Percentiles rank a stretch among this genome's conserved stretches.
Evolutionary conservation across 2,888 invertebrate species (phyloP).

Genomic region (Cenopis cana): DNA sequence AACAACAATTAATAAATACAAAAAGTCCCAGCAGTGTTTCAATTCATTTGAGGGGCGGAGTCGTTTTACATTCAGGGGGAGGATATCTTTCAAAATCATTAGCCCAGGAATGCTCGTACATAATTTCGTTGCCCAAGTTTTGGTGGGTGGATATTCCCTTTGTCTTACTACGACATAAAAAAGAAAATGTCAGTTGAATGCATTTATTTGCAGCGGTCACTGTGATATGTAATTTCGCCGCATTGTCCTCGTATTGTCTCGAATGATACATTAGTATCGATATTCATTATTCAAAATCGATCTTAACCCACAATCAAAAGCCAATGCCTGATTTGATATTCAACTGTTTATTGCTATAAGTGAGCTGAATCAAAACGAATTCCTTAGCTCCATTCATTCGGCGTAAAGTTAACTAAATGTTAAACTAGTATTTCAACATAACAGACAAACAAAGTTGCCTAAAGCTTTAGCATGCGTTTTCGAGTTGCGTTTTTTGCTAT

Average conservation of each 20-base stretch:
- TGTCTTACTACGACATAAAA: conserved; percentile 75
- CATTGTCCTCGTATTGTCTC: conserved; percentile 71
- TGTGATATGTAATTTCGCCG: conserved; percentile 73
- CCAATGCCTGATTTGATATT: conserved; percentile 20
- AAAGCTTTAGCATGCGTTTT: not conserved
- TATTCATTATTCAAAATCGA: conserved; percentile 68
- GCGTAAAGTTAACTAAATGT: not conserved
- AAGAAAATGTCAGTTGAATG: conserved; percentile 76
- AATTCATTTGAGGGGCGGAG: conserved; percentile 82
- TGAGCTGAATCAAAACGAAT: conserved; percentile 6
- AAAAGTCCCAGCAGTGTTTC: conserved; percentile 76
- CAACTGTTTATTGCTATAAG: conserved; percentile 14
- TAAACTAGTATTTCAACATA: conserved; percentile 20
- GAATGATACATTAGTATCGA: conserved; percentile 68
- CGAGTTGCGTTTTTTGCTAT: conserved; percentile 11
- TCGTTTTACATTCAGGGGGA: conserved; percentile 84
- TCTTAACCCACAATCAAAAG: conserved; percentile 50
- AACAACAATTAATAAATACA: conserved; percentile 81
- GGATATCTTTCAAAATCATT: conserved; percentile 83
- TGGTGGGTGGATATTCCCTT: conserved; percentile 79
- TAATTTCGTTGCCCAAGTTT: conserved; percentile 74
- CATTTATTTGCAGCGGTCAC: conserved; percentile 76
- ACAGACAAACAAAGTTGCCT: not conserved
- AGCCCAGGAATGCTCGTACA: conserved; percentile 79
- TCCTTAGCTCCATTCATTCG: conserved; percentile 19